Evolutionary conservation across 2,888 invertebrate species (phyloP).

Genomic region (Hyppa rectilinea): DNA sequence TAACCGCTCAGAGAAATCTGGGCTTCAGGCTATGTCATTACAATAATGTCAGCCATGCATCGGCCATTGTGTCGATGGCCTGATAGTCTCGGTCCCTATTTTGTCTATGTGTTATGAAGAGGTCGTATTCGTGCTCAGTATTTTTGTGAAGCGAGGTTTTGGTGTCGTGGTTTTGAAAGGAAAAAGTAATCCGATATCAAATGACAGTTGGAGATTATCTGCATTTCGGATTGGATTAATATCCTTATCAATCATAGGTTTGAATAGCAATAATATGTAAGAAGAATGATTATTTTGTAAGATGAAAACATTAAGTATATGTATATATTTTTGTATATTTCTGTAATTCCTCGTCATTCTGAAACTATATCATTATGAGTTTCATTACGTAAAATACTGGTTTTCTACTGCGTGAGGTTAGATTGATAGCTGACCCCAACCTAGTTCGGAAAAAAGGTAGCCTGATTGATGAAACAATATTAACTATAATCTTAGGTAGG

Average conservation of each 20-base stretch:
- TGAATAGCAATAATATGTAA: not conserved
- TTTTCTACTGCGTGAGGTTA: too few species aligned
- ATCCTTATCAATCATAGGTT: slow-evolving; percentile 21
- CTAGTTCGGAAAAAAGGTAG: too few species aligned
- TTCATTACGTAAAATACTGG: too few species aligned
- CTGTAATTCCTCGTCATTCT: too few species aligned
- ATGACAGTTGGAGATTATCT: slow-evolving; percentile 2
- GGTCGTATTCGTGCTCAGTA: slow-evolving; percentile 9
- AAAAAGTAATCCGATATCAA: slow-evolving; percentile 3
- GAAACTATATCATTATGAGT: too few species aligned
- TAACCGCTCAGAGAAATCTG: slow-evolving; percentile 59
- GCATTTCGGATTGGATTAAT: not conserved
- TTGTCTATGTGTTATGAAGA: slow-evolving; percentile 36
- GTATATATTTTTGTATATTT: too few species aligned
- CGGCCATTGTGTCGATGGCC: slow-evolving; percentile 56
- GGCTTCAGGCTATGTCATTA: slow-evolving; percentile 68
- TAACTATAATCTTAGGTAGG: too few species aligned
- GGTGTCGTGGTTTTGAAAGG: not conserved
- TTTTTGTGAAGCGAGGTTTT: slow-evolving; percentile 11
- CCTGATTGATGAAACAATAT: too few species aligned
- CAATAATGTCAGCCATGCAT: slow-evolving; percentile 73
- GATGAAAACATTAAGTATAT: not conserved
- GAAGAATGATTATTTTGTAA: not conserved
- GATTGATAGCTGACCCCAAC: too few species aligned
- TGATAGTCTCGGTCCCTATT: slow-evolving; percentile 51